phyloP scores from a whole-genome alignment of 37 sponge, comb jelly and placozoan genomes.

The Theonella swinhoei region DNA sequence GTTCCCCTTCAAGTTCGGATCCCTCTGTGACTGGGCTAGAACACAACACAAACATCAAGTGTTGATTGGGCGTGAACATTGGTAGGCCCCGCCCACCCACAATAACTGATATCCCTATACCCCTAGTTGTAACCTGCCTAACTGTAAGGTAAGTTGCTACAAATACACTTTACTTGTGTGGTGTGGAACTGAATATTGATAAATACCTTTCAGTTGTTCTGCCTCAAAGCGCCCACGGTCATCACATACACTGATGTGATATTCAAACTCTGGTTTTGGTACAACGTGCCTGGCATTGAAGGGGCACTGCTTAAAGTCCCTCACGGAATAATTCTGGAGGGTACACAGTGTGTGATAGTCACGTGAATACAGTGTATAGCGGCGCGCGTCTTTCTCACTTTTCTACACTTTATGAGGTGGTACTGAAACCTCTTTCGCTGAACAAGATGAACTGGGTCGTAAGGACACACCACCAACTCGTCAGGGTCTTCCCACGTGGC shows the following conservation, averaged over 20 bases:
- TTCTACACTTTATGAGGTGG: constrained; percentile 86
- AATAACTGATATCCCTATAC: too few relatives aligned
- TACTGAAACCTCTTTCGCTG: constrained; percentile 77
- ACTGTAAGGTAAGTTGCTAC: too few relatives aligned
- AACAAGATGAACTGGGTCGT: constrained; percentile 85
- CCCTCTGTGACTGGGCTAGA: not conserved
- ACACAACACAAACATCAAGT: too few relatives aligned
- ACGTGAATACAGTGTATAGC: not conserved
- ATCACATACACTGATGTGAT: constrained; percentile 46
- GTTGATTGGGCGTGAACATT: too few relatives aligned
- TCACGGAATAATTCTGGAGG: constrained; percentile 23
- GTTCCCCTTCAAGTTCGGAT: constrained; percentile 16
- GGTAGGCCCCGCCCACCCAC: too few relatives aligned
- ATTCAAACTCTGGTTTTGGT: constrained; percentile 34
- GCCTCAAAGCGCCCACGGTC: constrained; percentile 21
- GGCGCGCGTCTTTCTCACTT: constrained; percentile 26
- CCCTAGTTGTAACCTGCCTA: too few relatives aligned
- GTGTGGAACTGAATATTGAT: too few relatives aligned
- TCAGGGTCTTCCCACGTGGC: constrained; percentile 58
- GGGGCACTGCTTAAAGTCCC: constrained; percentile 55
- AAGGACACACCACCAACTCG: constrained; percentile 79
- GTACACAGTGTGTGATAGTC: too few relatives aligned
- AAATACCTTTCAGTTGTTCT: not conserved
- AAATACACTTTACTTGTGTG: too few relatives aligned
- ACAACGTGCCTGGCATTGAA: constrained; percentile 79